These are phyloP conservation scores for Genyomyrus donnyi DNA, from an alignment of 2,113 vertebrate genomes.

Conservation along the genomic window DNA sequence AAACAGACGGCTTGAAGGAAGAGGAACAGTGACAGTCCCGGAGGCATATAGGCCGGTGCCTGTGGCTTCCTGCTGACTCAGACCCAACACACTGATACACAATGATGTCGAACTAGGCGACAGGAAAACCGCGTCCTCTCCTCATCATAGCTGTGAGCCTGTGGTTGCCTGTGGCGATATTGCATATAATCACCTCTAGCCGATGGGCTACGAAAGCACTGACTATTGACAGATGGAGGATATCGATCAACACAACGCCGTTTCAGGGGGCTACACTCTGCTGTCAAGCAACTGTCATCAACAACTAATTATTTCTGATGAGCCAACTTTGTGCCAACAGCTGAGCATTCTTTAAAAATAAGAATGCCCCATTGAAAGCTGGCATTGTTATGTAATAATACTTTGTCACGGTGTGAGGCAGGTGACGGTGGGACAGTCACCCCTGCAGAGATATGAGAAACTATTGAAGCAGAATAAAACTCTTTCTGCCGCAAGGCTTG, in stretches of 20 bases:
- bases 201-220: background rate
- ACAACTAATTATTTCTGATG: background rate
- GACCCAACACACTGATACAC: background rate
- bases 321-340: background rate
- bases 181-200: background rate
- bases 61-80: background rate
- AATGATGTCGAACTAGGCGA: background rate
- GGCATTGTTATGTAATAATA: background rate
- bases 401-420: background rate
- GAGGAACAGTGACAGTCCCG: background rate
- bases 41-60: background rate
- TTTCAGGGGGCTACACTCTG: background rate
- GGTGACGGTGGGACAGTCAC: background rate
- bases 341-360: background rate
- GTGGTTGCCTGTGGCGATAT: background rate
- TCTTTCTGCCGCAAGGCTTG: background rate
- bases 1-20: background rate
- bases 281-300: background rate
- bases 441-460: background rate
- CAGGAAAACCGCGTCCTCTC: background rate
- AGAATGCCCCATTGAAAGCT: background rate
- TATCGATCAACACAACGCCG: background rate
- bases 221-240: background rate
- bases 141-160: background rate
- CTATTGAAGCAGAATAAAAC: background rate